Base-by-base conservation (phyloP, 2,113 vertebrate species). In the Nothobranchius kuhntae region DNA sequence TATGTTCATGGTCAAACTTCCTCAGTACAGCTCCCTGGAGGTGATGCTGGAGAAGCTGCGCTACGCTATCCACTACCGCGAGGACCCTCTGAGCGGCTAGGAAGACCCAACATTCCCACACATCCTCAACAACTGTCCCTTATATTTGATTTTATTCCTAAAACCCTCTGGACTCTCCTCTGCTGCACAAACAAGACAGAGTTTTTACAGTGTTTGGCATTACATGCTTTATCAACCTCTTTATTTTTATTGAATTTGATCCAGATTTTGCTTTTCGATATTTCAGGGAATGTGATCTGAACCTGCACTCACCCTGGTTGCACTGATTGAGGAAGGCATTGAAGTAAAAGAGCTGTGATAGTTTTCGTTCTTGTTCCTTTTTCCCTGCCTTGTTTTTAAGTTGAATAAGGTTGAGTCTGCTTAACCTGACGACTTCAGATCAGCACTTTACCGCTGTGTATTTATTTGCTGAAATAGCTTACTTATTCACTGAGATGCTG, bases 1-100 rank as follows among this genome's bases (percentile, higher is more conserved):
- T 80, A 98, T 99, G 97, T 99, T 99, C 82, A 99, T 99, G 98
- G 94, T 99, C 83, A 99, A 99, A 70, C 96, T 99, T 4, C 98
- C 98, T 0, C 97, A 99, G 91, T 99, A 99, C 78, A 96, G 96
- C 44, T 97, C 96, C 0, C 84, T 98, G 79, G 96, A 98, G 6
- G 95, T 94, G 72, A 99, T 98, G 97, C 91, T 98, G 92, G 98
- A 98, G 45, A 99, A 98, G 65, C 94, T 99, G 2, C 95, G 96
- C 0, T 98, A 97, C 5, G 96, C 98, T 87, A 96, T 99, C 85
- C 98, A 98, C 90, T 99, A 99, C 91, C 94, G 98, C 0, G 97
- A 99, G 87, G 98, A 99, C 60, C 98, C 98, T 0, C 95, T 99
- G 11, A 99, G 98, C 80, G 98, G 98, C 90, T 99, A 92, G 95